Evolutionary conservation across 1,140 invertebrate genomes (phyloP).

Genomic region (Apocrypta bakeri): DNA sequence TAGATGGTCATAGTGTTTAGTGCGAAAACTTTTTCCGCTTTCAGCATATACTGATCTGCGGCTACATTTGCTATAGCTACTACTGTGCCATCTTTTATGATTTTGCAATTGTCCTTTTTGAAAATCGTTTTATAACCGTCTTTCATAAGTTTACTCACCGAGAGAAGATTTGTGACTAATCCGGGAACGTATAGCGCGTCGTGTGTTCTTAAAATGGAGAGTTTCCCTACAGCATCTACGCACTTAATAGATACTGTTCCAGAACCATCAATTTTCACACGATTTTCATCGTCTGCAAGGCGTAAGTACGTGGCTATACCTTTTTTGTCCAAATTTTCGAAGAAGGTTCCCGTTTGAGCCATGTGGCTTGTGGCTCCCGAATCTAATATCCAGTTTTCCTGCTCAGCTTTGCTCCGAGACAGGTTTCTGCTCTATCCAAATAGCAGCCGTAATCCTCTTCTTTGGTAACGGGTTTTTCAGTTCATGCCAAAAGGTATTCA

Average conservation of each 20-base stretch:
- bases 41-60: constrained; percentile 20
- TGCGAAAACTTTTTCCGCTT: background rate
- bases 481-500: background rate
- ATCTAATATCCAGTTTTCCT: constrained; percentile 1
- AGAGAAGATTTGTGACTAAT: constrained; percentile 16
- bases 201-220: background rate
- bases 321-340: background rate
- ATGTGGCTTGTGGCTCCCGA: background rate
- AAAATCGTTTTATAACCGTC: constrained; percentile 14
- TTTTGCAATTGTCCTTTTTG: background rate
- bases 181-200: constrained; percentile 12
- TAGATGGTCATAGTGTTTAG: background rate
- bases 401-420: background rate
- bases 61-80: background rate
- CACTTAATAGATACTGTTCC: constrained; percentile 30
- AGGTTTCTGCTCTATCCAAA: background rate
- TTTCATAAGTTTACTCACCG: constrained; percentile 29
- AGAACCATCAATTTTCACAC: constrained; percentile 6
- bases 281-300: background rate
- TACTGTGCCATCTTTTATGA: constrained; percentile 20
- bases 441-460: background rate
- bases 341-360: background rate
- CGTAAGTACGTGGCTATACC: background rate
- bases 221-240: background rate
- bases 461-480: too few relatives aligned